A percentile compares a stretch with the other conserved stretches of the same genome.
Conservation (phyloP, 2,797 vertebrate species). For the Taenioides sp. region DNA sequence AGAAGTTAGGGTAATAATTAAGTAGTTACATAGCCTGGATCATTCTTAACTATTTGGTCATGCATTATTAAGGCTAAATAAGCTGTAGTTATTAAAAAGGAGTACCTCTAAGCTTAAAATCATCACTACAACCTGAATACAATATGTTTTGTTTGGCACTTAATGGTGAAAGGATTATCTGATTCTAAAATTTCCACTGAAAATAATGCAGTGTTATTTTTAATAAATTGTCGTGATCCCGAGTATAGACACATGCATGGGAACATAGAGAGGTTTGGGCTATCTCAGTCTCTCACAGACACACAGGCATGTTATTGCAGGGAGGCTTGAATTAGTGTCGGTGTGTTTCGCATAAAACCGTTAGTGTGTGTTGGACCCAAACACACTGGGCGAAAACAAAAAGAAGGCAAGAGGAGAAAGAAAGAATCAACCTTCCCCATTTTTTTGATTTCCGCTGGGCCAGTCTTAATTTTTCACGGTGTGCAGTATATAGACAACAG, state of each 20-base stretch:
- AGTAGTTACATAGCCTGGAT: too few relatives aligned
- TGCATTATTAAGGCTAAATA: too few relatives aligned
- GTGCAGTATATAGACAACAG: conserved; percentile 39
- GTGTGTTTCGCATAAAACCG: conserved; percentile 66
- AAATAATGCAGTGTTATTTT: not conserved
- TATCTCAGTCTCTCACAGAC: conserved; percentile 11
- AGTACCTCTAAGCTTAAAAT: not conserved
- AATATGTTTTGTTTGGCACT: not conserved
- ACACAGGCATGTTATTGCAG: conserved; percentile 45
- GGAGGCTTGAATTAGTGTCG: conserved; percentile 62
- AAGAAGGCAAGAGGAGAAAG: conserved; percentile 30
- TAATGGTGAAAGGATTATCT: not conserved
- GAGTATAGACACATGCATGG: not conserved
- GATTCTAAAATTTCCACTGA: conserved; percentile 18
- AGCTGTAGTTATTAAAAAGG: too few relatives aligned
- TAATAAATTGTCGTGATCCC: not conserved
- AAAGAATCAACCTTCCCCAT: conserved; percentile 50
- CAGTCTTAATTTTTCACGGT: conserved; percentile 61
- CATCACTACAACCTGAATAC: not conserved
- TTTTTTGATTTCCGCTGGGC: conserved; percentile 63
- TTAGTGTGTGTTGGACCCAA: conserved; percentile 50
- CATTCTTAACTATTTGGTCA: too few relatives aligned
- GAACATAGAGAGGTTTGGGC: not conserved
- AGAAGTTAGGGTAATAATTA: too few relatives aligned
- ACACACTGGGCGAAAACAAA: conserved; percentile 42